Base-by-base conservation (phyloP, 2,797 vertebrate species). In the Mastacembelus armatus region DNA sequence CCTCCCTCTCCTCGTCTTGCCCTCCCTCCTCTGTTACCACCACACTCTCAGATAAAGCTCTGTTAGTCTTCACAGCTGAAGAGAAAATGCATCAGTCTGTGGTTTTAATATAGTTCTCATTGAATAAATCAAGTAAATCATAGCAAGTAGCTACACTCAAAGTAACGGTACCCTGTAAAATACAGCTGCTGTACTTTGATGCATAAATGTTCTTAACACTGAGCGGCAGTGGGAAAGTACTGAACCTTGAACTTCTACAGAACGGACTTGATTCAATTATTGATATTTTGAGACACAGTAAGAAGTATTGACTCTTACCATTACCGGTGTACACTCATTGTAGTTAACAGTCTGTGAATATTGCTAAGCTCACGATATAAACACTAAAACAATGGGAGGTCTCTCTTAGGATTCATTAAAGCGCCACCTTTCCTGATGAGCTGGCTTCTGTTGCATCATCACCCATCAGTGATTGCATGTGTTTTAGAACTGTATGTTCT, bases 381-480 rank as follows among this genome's bases (percentile, higher is more conserved):
- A 71, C 70, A 69, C 57, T 81, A 61, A 75, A 73, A 91, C 89
- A 88, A 91, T 72, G n/a, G 69, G 71, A 52, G 65, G 57, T 76
- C 75, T 79, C 69, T 73, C 73, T 35, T 5, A 47, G 77, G 83
- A 61, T 44, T 74, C 64, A 60, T 79, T 78, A 81, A 67, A 79
- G 70, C 45, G 1, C 72, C 80, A 76, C 78, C 81, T 86, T 81
- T 89, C 77, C 82, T 81, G 75, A 86, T 87, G 83, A 87, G 83
- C 72, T 80, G 84, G 84, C 74, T 80, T 71, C 43, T 75, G 84
- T 90, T 90, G 87, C 89, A 84, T 90, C 89, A 88, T 73, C 69
- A 40, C 35, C 54, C 51, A 4, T 65, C 77, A 71, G 29, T 68
- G 73, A 83, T 85, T 84, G 83, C 75, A 63, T 54, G 63, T 19